Base-by-base conservation (phyloP, 2,113 vertebrate species). In the Otocyon megalotis region DNA sequence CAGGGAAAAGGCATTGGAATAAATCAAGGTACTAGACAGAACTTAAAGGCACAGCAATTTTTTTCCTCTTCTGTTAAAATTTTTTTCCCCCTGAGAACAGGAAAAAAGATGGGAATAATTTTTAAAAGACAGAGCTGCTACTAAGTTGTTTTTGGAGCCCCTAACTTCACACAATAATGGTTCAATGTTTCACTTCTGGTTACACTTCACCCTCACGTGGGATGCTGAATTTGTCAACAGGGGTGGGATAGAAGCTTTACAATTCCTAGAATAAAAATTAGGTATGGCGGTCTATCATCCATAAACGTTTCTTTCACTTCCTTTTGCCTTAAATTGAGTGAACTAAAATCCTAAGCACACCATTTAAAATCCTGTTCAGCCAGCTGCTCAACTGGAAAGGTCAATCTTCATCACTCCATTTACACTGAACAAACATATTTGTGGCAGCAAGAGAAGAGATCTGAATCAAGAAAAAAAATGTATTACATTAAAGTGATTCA, bases 291-390 rank as follows among this genome's bases (percentile, higher is more conserved):
- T 54, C 63, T 91, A 22, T 79, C 60, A 67, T 50, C 63, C 19
- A 28, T 62, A 80, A 87, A 69, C 37, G 67, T 96, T 74, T 87
- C 76, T 97, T 72, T 97, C n/a, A 90, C 50, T 96, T 95, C 74
- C 12, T 91, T 97, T 95, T 96, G 37, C 90, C 54, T 97, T 95
- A 93, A 90, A 90, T 77, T 63, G 71, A 97, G 54, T 58, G 6
- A 90, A 96, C 67, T 88, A 84, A 96, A 86, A 90, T 91, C 95
- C 90, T 96, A 90, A 92, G 96, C 85, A 97, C 92, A 93, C 82
- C 82, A 2, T 74, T 81, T 76, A 88, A 91, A 98, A 96, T 88
- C 54, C 3, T 16, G 58, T 90, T 71, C 48, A 19, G n/a, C 88
- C 35, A 26, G 89, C 87, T 8, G 74, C 96, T 86, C 79, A 97